Conservation (phyloP, 1,140 invertebrate genomes). For the Theocolax elegans region DNA sequence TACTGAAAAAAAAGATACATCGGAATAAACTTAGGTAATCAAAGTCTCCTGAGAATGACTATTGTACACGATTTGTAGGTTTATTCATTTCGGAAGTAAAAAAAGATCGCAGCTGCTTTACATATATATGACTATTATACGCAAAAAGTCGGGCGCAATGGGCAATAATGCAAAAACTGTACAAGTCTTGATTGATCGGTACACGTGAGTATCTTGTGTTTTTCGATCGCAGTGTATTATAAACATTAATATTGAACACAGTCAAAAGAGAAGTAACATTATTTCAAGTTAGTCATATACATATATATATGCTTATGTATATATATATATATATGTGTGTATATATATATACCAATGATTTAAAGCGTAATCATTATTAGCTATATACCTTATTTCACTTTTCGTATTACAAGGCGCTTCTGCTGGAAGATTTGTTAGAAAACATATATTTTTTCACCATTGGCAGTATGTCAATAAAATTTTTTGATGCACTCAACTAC, state of each 20-base stretch:
- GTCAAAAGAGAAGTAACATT: slow-evolving; percentile 30
- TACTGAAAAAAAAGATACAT: no score
- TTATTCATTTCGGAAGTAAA: slow-evolving; percentile 33
- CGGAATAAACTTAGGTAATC: no score
- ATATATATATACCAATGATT: slow-evolving; percentile 12
- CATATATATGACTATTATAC: slow-evolving; percentile 34
- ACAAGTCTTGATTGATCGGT: slow-evolving; percentile 33
- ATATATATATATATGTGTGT: no score
- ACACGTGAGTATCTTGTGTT: neutral
- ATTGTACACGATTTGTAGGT: slow-evolving; percentile 34
- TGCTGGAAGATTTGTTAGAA: neutral
- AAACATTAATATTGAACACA: slow-evolving; percentile 35
- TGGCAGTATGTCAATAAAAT: slow-evolving; percentile 35
- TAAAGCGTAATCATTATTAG: slow-evolving; percentile 33
- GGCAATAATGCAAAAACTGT: slow-evolving; percentile 35
- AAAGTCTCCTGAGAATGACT: slow-evolving; percentile 22
- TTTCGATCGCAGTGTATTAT: slow-evolving; percentile 20
- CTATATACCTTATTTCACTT: slow-evolving; percentile 9
- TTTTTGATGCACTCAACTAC: neutral
- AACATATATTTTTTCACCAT: neutral
- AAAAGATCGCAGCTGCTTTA: slow-evolving; percentile 7
- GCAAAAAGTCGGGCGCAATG: slow-evolving; percentile 17
- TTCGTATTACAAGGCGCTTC: slow-evolving; percentile 23
- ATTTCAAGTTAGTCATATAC: no score
- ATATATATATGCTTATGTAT: no score